phyloP scores from a whole-genome alignment of 1,140 invertebrate species.

The Lysiphlebus fabarum region DNA sequence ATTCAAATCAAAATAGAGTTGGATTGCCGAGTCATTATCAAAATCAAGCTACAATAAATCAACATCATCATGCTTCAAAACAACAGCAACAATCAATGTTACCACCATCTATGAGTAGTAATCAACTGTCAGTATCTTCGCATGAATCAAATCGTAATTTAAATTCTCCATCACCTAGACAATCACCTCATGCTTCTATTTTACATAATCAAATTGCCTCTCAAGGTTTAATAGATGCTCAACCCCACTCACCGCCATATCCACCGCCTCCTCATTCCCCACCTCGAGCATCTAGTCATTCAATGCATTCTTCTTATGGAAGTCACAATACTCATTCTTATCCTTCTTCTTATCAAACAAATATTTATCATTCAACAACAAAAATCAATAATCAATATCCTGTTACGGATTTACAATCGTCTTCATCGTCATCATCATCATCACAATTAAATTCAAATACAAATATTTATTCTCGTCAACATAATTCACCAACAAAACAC shows the following conservation, averaged over 20 bases:
- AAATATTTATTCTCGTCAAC: constrained; percentile 18
- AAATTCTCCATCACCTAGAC: constrained; percentile 39
- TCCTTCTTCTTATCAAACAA: constrained; percentile 41
- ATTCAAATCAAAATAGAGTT: constrained; percentile 29
- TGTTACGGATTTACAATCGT: constrained; percentile 12
- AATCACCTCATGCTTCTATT: constrained; percentile 37
- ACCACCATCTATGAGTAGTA: constrained; percentile 27
- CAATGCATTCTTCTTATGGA: too few species aligned
- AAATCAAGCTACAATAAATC: too few species aligned
- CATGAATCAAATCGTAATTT: constrained; percentile 36
- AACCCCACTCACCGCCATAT: constrained; percentile 48
- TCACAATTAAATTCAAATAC: constrained; percentile 5
- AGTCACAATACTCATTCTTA: too few species aligned
- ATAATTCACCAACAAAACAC: constrained; percentile 20
- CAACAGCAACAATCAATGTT: constrained; percentile 25
- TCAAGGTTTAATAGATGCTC: constrained; percentile 36
- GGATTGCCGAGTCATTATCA: constrained; percentile 28
- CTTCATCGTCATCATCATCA: constrained; percentile 12
- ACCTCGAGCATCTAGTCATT: constrained; percentile 12
- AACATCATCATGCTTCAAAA: constrained; percentile 20
- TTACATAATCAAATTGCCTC: constrained; percentile 37
- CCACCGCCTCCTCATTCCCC: constrained; percentile 37
- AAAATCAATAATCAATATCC: constrained; percentile 28
- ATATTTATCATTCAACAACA: constrained; percentile 29
- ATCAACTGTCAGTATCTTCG: constrained; percentile 35